Evolutionary conservation across 2,888 invertebrate genomes (phyloP).

Genomic region (Leucozona laternaria): DNA sequence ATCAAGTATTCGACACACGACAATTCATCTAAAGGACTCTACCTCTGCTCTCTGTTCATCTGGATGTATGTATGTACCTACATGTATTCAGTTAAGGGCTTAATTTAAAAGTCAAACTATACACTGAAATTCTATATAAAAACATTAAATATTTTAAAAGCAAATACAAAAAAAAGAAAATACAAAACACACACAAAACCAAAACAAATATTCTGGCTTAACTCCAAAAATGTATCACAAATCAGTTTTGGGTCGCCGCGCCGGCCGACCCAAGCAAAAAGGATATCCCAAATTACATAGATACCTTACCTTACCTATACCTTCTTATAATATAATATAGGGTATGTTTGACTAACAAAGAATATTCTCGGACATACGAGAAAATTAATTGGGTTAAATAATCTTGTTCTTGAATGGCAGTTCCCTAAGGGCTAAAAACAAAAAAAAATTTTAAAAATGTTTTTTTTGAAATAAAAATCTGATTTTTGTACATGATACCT

Average conservation of each 20-base stretch:
- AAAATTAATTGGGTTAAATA: neutral
- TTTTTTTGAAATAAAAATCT: no score
- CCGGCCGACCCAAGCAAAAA: neutral
- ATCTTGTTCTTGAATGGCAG: no score
- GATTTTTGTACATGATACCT: no score
- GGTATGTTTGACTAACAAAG: neutral
- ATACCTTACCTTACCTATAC: neutral
- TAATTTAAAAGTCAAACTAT: conserved; percentile 70
- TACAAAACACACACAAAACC: neutral
- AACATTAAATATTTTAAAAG: conserved; percentile 3
- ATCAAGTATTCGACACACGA: conserved; percentile 56
- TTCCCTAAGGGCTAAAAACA: no score
- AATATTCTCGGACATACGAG: neutral
- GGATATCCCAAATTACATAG: neutral
- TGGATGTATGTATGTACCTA: no score
- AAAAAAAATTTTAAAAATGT: no score
- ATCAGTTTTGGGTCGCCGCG: conserved; percentile 35
- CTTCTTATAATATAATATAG: neutral
- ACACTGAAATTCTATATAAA: conserved; percentile 33
- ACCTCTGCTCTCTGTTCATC: neutral
- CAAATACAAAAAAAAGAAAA: neutral
- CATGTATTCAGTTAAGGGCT: conserved; percentile 24
- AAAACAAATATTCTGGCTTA: conserved; percentile 55
- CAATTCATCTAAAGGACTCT: conserved; percentile 2
- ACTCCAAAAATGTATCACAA: conserved; percentile 65